Evolutionary conservation across 2,113 vertebrate genomes (phyloP).

Genomic region (Tragelaphus buxtoni): DNA sequence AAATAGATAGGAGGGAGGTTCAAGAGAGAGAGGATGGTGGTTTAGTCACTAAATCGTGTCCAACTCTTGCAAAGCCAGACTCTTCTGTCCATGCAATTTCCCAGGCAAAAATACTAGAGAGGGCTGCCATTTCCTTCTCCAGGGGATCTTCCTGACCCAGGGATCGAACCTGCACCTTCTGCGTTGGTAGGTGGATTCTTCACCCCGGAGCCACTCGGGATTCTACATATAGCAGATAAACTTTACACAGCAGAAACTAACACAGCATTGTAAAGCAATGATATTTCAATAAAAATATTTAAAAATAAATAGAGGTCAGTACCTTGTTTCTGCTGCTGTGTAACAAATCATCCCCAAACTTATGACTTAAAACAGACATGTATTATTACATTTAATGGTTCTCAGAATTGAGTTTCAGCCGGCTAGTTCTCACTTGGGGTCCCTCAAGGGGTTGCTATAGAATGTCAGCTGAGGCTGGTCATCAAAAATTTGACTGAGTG

Average conservation of each 20-base stretch:
- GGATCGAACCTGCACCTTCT: rapidly evolving
- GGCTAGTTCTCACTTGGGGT: neutral
- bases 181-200: neutral
- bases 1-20: neutral
- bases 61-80: neutral
- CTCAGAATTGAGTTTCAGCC: neutral
- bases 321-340: neutral
- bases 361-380: neutral
- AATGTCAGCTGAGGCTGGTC: neutral
- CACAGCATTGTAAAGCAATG: neutral
- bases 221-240: neutral
- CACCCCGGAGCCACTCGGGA: neutral
- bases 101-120: neutral
- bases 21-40: neutral
- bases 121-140: neutral
- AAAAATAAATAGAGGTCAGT: neutral
- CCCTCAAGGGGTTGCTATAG: neutral
- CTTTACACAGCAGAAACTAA: neutral
- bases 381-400: neutral
- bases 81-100: neutral
- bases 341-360: neutral
- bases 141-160: neutral
- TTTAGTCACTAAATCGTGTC: neutral
- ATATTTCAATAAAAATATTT: neutral
- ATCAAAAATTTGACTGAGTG: neutral